Evolutionary conservation across 64 coral and sea anemone genomes (phyloP).

Genomic region (Acropora tenuis): DNA sequence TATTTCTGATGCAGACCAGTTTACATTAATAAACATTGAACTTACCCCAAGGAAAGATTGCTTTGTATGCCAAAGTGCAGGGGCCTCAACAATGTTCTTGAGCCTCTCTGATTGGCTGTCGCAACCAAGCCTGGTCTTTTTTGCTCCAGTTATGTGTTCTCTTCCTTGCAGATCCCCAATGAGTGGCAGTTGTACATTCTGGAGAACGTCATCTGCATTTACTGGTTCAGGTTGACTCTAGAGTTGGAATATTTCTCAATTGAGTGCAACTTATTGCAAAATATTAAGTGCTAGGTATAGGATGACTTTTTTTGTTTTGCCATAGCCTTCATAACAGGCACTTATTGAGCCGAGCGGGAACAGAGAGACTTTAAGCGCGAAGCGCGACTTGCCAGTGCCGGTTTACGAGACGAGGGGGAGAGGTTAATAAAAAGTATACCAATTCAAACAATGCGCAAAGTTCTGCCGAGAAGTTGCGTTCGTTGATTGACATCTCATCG

Average conservation of each 20-base stretch:
- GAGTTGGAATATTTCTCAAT: neutral
- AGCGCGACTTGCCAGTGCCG: neutral
- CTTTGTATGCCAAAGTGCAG: slow-evolving; percentile 40
- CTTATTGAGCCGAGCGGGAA: neutral
- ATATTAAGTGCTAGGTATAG: neutral
- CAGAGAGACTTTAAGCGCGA: neutral
- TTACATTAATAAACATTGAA: neutral
- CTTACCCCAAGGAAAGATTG: slow-evolving; percentile 27
- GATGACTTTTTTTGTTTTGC: neutral
- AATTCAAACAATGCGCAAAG: too few relatives aligned
- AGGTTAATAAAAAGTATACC: neutral
- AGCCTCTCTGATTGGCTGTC: slow-evolving; percentile 18
- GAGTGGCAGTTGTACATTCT: slow-evolving; percentile 55
- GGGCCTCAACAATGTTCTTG: slow-evolving; percentile 3
- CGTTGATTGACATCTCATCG: too few relatives aligned
- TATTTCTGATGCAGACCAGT: neutral
- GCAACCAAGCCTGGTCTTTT: slow-evolving; percentile 78
- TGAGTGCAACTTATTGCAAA: neutral
- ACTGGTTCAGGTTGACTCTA: slow-evolving; percentile 1
- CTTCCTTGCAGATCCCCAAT: slow-evolving; percentile 63
- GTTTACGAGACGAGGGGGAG: neutral
- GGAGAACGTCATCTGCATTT: slow-evolving; percentile 28
- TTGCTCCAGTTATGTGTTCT: slow-evolving; percentile 72
- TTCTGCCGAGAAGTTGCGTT: too few relatives aligned
- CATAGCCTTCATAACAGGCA: neutral